Evolutionary conservation across 2,888 invertebrate species (phyloP).

Genomic region (Drosophila dives): DNA sequence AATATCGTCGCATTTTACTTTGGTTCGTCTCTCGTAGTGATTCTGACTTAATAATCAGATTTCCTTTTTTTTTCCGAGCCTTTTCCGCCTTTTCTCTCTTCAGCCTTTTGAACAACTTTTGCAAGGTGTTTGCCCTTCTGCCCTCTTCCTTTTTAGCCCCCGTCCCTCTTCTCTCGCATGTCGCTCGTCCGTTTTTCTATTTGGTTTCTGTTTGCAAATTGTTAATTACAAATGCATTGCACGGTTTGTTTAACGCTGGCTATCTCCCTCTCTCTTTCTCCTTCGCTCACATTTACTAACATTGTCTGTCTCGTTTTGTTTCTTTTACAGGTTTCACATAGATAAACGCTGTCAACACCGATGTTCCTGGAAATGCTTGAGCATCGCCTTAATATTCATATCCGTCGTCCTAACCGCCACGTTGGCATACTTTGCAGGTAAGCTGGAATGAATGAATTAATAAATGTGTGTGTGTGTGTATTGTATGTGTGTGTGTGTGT

Average conservation of each 20-base stretch:
- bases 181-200: constrained; percentile 1
- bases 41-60: constrained; percentile 1
- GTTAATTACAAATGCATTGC: constrained; percentile 63
- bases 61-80: constrained; percentile 1
- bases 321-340: constrained; percentile 90
- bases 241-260: constrained; percentile 39
- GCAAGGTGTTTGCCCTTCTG: background rate
- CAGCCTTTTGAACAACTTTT: background rate
- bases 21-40: constrained; percentile 1
- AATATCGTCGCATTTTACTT: background rate
- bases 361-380: constrained; percentile 98
- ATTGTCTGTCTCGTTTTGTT: constrained; percentile 31
- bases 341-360: constrained; percentile 96
- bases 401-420: constrained; percentile 96
- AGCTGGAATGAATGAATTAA: constrained; percentile 82
- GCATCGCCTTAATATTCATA: constrained; percentile 95
- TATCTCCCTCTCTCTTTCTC: constrained; percentile 8
- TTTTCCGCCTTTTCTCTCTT: background rate
- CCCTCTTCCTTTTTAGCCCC: no score
- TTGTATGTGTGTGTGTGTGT: background rate
- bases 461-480: background rate
- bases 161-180: background rate
- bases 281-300: constrained; percentile 16
- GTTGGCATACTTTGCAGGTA: constrained; percentile 98
- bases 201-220: constrained; percentile 47